These are phyloP conservation scores for Atta colombica DNA, from an alignment of 1,140 invertebrate genomes.

Conservation along the genomic window DNA sequence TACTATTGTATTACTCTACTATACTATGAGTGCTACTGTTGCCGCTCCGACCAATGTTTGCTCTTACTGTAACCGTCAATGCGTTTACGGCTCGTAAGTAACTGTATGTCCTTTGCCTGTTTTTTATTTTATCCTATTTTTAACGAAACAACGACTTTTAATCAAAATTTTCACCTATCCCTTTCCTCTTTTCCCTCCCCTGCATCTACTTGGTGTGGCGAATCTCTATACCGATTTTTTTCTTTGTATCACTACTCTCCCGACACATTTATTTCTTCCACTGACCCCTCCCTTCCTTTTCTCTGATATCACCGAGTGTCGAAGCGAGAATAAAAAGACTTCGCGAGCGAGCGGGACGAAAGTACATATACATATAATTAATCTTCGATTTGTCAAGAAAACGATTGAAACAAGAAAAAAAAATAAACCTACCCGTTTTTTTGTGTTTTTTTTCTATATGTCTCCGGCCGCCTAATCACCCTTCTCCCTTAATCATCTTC, in stretches of 20 bases:
- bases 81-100: slow-evolving; percentile 55
- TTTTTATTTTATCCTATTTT: slow-evolving; percentile 51
- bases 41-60: slow-evolving; percentile 59
- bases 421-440: slow-evolving; percentile 81
- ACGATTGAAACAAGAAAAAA: slow-evolving; percentile 70
- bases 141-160: slow-evolving; percentile 29
- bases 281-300: background rate
- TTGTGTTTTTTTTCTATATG: slow-evolving; percentile 79
- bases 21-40: slow-evolving; percentile 67
- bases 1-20: slow-evolving; percentile 72
- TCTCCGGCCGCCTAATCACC: slow-evolving; percentile 57
- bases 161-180: slow-evolving; percentile 36
- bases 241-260: slow-evolving; percentile 4
- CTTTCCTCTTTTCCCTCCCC: background rate
- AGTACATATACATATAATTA: slow-evolving; percentile 72
- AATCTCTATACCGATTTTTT: slow-evolving; percentile 23
- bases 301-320: slow-evolving; percentile 64
- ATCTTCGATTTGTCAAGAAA: slow-evolving; percentile 75
- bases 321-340: slow-evolving; percentile 67
- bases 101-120: slow-evolving; percentile 53
- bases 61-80: slow-evolving; percentile 49
- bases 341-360: slow-evolving; percentile 71
- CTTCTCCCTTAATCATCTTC: slow-evolving; percentile 24
- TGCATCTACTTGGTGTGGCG: slow-evolving; percentile 15
- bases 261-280: slow-evolving; percentile 48